Percentiles rank a stretch among this genome's conserved stretches.
Evolutionary conservation across 2,113 vertebrate genomes (phyloP).

Genomic region (Haemorhous mexicanus): DNA sequence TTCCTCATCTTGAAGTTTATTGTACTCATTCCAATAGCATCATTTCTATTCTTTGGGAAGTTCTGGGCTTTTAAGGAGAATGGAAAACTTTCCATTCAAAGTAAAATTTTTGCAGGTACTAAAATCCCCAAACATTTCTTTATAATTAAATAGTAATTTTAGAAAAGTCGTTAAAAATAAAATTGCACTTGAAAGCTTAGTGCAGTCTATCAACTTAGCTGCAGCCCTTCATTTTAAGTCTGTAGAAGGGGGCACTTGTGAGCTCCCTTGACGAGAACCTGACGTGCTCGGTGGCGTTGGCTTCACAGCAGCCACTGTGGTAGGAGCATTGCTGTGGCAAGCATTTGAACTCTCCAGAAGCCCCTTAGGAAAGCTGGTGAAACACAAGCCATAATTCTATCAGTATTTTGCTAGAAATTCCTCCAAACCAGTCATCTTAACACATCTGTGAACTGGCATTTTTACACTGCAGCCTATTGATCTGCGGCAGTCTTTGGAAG

Average conservation of each 20-base stretch:
- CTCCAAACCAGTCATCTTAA: not conserved
- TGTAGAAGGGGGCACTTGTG: not conserved
- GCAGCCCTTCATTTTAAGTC: not conserved
- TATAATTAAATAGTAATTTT: not conserved
- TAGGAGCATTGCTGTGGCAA: not conserved
- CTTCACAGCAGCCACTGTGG: not conserved
- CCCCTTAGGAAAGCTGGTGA: not conserved
- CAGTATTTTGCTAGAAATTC: not conserved
- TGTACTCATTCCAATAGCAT: not conserved
- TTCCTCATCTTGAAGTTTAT: not conserved
- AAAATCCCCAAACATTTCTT: not conserved
- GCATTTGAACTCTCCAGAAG: not conserved
- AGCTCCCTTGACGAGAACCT: not conserved
- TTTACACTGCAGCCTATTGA: not conserved
- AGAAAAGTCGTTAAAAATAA: not conserved
- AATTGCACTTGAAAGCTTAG: not conserved
- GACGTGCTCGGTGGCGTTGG: accelerated
- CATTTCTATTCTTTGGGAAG: not conserved
- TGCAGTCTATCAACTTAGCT: not conserved
- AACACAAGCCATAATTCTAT: not conserved
- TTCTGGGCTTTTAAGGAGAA: not conserved
- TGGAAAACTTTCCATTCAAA: not conserved
- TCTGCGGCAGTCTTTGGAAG: not conserved
- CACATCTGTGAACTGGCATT: accelerated
- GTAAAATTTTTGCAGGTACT: not conserved